phyloP scores from a whole-genome alignment of 2,888 invertebrate species.

The Ectobius pallidus region DNA sequence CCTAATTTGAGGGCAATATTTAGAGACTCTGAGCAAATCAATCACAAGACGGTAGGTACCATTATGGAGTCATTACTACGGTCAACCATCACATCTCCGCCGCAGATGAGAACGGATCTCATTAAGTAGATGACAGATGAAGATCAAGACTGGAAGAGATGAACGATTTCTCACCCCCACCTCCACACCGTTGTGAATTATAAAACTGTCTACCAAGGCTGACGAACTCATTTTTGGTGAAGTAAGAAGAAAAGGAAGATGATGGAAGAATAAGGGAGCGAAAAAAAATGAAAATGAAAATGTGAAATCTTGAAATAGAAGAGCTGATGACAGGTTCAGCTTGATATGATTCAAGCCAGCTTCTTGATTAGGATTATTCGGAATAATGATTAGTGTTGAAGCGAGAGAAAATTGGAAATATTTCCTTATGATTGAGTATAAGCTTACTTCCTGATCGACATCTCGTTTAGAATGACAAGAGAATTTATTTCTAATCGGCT shows the following conservation, averaged over 20 bases:
- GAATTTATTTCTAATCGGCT: too few relatives aligned
- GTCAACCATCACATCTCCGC: conserved; percentile 3
- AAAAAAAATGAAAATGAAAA: conserved; percentile 27
- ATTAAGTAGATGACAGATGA: conserved; percentile 41
- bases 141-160: conserved; percentile 36
- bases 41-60: too few relatives aligned
- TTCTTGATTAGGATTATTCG: not conserved
- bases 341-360: conserved; percentile 3
- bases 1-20: too few relatives aligned
- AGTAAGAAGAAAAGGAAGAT: conserved; percentile 18
- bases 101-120: conserved; percentile 36
- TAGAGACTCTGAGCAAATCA: not conserved
- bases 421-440: too few relatives aligned
- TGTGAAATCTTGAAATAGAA: conserved; percentile 23
- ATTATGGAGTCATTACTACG: not conserved
- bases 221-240: conserved; percentile 39
- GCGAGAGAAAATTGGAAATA: too few relatives aligned
- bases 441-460: too few relatives aligned
- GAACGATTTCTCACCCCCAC: conserved; percentile 35
- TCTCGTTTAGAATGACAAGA: too few relatives aligned
- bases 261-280: conserved; percentile 17
- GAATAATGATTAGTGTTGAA: not conserved
- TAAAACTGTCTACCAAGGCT: conserved; percentile 35
- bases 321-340: conserved; percentile 11
- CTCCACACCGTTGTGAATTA: conserved; percentile 34